phyloP scores from a whole-genome alignment of 2,888 invertebrate species.

The Aleiodes testaceus region DNA sequence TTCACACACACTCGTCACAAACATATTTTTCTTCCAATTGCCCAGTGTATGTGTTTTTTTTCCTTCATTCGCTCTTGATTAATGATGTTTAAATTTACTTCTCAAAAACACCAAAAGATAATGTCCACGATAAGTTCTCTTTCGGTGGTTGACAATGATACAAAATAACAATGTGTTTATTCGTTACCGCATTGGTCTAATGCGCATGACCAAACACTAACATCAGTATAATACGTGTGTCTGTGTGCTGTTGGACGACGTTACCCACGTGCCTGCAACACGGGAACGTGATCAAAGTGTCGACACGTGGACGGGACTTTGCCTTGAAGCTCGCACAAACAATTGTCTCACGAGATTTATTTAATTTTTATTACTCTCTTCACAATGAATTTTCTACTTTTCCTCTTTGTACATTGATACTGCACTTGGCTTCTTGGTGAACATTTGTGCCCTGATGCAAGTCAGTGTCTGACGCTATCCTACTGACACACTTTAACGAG shows the following conservation, averaged over 20 bases:
- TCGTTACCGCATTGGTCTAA: conserved; percentile 2
- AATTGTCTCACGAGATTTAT: conserved; percentile 11
- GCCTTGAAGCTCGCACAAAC: conserved; percentile 23
- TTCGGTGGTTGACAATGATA: background rate
- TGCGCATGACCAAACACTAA: conserved; percentile 40
- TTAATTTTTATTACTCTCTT: conserved; percentile 2
- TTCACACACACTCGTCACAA: too few species aligned
- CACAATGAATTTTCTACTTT: background rate
- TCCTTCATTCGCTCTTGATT: too few species aligned
- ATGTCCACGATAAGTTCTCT: background rate
- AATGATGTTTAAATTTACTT: background rate
- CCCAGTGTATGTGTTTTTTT: too few species aligned
- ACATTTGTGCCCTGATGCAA: conserved; percentile 25
- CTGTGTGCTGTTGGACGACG: background rate
- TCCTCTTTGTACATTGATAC: background rate
- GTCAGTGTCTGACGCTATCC: conserved; percentile 55
- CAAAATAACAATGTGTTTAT: conserved; percentile 15
- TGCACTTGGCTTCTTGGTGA: background rate
- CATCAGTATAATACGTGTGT: conserved; percentile 5
- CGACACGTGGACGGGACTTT: conserved; percentile 41
- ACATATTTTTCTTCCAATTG: too few species aligned
- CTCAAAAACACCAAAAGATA: conserved; percentile 1
- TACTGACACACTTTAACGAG: conserved; percentile 62
- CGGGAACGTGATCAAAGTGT: conserved; percentile 45
- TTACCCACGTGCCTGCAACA: conserved; percentile 41